Evolutionary conservation across 1,140 invertebrate species (phyloP).

Genomic region (Helicoverpa zea): DNA sequence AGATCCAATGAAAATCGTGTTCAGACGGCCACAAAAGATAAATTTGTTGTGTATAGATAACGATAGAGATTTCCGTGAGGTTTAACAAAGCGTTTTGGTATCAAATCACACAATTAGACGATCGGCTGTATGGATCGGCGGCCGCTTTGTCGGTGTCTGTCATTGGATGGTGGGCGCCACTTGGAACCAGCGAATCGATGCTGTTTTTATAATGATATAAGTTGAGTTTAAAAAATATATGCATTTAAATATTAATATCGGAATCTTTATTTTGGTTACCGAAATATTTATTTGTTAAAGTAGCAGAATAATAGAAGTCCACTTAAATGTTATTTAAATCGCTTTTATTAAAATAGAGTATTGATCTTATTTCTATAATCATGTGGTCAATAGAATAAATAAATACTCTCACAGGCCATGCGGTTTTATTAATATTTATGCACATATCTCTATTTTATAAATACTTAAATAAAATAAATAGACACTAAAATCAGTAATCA

Average conservation of each 20-base stretch:
- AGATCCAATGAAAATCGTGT: constrained; percentile 69
- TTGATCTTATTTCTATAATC: not conserved
- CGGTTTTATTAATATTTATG: not conserved
- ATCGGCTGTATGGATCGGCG: constrained; percentile 73
- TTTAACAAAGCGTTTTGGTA: constrained; percentile 83
- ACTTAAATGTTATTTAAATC: not conserved
- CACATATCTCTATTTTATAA: constrained; percentile 6
- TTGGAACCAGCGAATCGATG: constrained; percentile 48
- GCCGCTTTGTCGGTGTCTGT: constrained; percentile 82
- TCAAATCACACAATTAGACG: constrained; percentile 86
- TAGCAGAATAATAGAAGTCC: constrained; percentile 14
- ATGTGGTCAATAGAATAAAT: no score
- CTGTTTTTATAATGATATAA: not conserved
- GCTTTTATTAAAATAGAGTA: constrained; percentile 6
- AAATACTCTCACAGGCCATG: no score
- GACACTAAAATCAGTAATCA: no score
- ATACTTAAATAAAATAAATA: not conserved
- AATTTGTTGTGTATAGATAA: constrained; percentile 80
- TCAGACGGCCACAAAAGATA: constrained; percentile 77
- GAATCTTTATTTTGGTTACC: not conserved
- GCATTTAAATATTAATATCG: not conserved
- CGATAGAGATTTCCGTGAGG: constrained; percentile 78
- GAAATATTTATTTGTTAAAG: not conserved
- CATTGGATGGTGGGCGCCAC: constrained; percentile 66
- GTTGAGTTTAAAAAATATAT: not conserved